Evolutionary conservation across 2,797 vertebrate genomes (phyloP), one percentile per base, ranked within the genome.

Genomic region (Clarias platycephalus): DNA sequence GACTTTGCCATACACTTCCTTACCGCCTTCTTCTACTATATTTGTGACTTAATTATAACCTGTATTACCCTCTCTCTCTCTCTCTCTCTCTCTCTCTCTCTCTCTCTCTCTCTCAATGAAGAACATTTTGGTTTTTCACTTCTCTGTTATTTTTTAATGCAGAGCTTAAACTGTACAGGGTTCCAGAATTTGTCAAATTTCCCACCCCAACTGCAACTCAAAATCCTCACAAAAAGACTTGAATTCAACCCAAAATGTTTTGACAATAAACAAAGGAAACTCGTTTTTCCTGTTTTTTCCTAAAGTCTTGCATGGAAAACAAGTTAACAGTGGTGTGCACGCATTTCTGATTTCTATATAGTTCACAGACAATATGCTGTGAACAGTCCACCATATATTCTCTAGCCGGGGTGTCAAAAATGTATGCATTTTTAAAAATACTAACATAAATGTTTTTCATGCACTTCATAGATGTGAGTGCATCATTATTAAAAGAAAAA

Each of bases 31-130:
- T 34, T 34, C 28, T 31, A 37, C 76, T 79, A 63, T 79, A 79
- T 79, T 77, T 79, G 37, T 44, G 75, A 63, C 24, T 26, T 79
- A 44, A 79, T 79, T 79, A 79, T 63, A 79, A 44, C 34, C 57
- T 63, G 13, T 79, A 9, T 37, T 62, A 15, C 74, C n/a, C 2
- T 3, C 13, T 1, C 40, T 34, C 26, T 31, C 7, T 68, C 31
- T 20, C 34, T 70, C n/a, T n/a, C n/a, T n/a, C n/a, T n/a, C n/a
- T n/a, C 68, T n/a, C 68, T 44, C 68, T 44, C 67, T 40, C 67
- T 40, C 67, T 40, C 34, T 70, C 67, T 70, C 67, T 70, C 67
- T 40, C 37, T 71, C 37, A 5, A 18, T 74, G 5, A n/a, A 31
- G 26, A 57, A 7, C 26, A 31, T 76, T 34, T 76, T 18, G 18